Percentiles rank a stretch among this genome's conserved stretches.
Evolutionary conservation across 2,113 vertebrate genomes (phyloP).

Genomic region (Callionymus lyra): DNA sequence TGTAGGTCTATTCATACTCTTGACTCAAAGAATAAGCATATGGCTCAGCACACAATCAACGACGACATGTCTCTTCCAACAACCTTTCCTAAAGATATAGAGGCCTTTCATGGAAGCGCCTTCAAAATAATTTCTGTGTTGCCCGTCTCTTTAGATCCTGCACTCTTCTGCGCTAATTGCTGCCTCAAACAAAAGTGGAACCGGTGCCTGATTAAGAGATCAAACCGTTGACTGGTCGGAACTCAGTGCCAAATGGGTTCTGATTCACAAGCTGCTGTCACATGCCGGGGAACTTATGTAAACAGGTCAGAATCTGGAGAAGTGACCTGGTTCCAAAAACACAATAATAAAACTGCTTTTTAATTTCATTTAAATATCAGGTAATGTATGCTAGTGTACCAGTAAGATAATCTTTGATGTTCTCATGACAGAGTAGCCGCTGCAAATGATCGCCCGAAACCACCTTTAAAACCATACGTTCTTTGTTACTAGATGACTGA

Average conservation of each 20-base stretch:
- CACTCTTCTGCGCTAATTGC: constrained; percentile 40
- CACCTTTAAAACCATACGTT: too few relatives aligned
- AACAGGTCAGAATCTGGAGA: constrained; percentile 26
- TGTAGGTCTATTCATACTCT: neutral
- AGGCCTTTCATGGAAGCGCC: constrained; percentile 7
- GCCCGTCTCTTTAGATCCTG: neutral
- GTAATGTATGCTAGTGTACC: too few relatives aligned
- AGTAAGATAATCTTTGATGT: too few relatives aligned
- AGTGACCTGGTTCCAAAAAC: constrained; percentile 22
- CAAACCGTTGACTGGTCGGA: constrained; percentile 24
- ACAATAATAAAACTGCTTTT: neutral
- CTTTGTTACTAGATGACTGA: too few relatives aligned
- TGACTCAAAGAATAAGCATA: constrained; percentile 5
- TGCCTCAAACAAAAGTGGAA: constrained; percentile 28
- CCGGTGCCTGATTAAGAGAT: constrained; percentile 20
- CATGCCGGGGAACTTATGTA: constrained; percentile 37
- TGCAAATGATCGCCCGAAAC: too few relatives aligned
- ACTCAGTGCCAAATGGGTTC: constrained; percentile 15
- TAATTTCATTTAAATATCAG: too few relatives aligned
- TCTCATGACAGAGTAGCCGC: too few relatives aligned
- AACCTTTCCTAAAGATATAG: constrained; percentile 8
- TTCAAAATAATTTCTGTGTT: constrained; percentile 8
- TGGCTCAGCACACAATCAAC: constrained; percentile 2
- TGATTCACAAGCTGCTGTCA: constrained; percentile 16
- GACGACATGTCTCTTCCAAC: constrained; percentile 23